A percentile compares a stretch with the other conserved stretches of the same genome.
phyloP scores from a whole-genome alignment of 2,113 vertebrate species.

The Cardinalis cardinalis region DNA sequence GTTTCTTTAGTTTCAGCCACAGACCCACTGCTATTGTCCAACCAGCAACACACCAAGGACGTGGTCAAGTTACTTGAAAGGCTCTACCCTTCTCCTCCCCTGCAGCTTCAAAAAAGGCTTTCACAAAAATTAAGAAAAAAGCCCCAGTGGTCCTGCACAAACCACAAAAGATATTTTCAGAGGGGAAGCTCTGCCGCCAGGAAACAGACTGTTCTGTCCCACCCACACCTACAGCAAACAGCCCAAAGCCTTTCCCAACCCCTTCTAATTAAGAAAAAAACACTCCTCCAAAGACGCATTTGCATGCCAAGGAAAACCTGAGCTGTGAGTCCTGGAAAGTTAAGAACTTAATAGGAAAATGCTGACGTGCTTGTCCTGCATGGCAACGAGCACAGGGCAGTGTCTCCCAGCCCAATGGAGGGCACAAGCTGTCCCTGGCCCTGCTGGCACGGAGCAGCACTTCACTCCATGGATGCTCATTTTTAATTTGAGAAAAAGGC shows the following conservation, averaged over 20 bases:
- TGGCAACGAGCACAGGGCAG: background rate
- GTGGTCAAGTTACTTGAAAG: background rate
- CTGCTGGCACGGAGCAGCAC: fast-evolving
- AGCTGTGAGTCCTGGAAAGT: conserved; percentile 49
- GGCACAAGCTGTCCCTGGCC: background rate
- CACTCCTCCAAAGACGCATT: background rate
- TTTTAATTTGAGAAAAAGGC: background rate
- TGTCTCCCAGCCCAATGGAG: fast-evolving
- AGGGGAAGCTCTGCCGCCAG: background rate
- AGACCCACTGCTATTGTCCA: background rate
- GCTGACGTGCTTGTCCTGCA: background rate
- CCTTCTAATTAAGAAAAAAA: conserved; percentile 40
- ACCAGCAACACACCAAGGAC: background rate
- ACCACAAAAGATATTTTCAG: conserved; percentile 4
- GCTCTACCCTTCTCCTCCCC: background rate
- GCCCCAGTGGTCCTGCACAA: background rate
- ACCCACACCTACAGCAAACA: conserved; percentile 35
- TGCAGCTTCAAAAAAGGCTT: background rate
- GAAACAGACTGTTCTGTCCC: conserved; percentile 24
- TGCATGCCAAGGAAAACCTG: conserved; percentile 56
- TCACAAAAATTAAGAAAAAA: background rate
- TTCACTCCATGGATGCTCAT: fast-evolving
- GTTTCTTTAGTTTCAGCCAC: background rate
- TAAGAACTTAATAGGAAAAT: conserved; percentile 35
- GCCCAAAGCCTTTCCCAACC: conserved; percentile 30